These are phyloP conservation scores for Lithobates pipiens DNA, from an alignment of 2,797 vertebrate species.

Conservation along the genomic window DNA sequence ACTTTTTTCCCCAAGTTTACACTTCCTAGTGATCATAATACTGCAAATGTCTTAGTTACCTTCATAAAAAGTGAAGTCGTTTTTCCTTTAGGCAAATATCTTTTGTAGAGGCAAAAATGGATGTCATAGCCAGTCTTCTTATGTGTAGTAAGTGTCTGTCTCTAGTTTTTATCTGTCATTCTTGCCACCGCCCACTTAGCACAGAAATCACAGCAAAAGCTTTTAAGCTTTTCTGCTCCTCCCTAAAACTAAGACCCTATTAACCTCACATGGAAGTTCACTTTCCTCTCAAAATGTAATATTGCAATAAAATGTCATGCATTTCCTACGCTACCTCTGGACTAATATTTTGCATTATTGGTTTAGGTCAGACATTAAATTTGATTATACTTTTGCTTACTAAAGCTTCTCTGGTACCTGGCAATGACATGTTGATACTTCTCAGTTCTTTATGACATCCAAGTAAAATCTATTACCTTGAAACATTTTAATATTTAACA, in stretches of 20 bases:
- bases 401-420: not conserved
- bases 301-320: conserved; percentile 25
- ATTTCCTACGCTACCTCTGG: not conserved
- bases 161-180: not conserved
- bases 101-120: not conserved
- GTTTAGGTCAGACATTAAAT: not conserved
- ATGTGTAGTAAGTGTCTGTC: not conserved
- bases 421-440: conserved; percentile 19
- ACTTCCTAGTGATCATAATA: not conserved
- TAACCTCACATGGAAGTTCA: conserved; percentile 1
- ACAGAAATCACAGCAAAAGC: not conserved
- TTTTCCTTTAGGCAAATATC: not conserved
- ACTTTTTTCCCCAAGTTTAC: not conserved
- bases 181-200: not conserved
- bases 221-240: not conserved
- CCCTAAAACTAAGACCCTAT: conserved; percentile 36
- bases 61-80: not conserved
- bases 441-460: conserved; percentile 34
- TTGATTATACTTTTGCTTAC: conserved; percentile 33
- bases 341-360: not conserved
- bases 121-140: not conserved
- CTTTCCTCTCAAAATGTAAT: conserved; percentile 15
- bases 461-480: conserved; percentile 52
- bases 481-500: conserved; percentile 59
- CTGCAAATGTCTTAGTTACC: not conserved